Conservation (phyloP, 2,113 vertebrate genomes). For the Silurus meridionalis region DNA sequence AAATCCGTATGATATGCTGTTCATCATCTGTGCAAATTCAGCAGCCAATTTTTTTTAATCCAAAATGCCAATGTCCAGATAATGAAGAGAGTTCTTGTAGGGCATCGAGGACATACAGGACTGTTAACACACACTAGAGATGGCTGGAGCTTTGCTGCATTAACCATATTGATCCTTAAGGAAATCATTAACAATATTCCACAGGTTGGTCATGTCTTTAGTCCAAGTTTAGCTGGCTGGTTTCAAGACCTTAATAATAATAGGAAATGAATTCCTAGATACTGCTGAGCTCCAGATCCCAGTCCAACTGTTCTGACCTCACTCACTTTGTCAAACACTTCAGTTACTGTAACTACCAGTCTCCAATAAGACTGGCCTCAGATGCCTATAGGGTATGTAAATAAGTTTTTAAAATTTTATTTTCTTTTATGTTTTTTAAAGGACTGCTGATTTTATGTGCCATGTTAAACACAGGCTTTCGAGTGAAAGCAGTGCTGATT, state of each 20-base stretch:
- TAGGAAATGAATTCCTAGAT: constrained; percentile 14
- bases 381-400: constrained; percentile 62
- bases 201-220: not conserved
- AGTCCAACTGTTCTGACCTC: constrained; percentile 41
- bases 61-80: not conserved
- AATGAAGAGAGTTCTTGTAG: not conserved
- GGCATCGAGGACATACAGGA: not conserved
- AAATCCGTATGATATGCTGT: not conserved
- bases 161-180: not conserved
- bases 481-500: constrained; percentile 14
- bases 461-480: constrained; percentile 45
- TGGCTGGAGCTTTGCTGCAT: constrained; percentile 16
- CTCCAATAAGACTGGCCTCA: constrained; percentile 48
- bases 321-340: constrained; percentile 40
- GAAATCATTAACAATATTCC: not conserved
- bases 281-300: constrained; percentile 19
- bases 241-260: constrained; percentile 4
- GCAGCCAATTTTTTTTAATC: constrained; percentile 2
- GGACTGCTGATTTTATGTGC: constrained; percentile 62
- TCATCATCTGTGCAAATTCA: not conserved
- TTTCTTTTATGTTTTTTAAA: constrained; percentile 59
- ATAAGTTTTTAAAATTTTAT: constrained; percentile 67
- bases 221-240: not conserved
- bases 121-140: not conserved
- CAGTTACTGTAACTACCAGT: constrained; percentile 49